Conservation (phyloP, 2,113 vertebrate genomes). For the Geothlypis trichas region DNA sequence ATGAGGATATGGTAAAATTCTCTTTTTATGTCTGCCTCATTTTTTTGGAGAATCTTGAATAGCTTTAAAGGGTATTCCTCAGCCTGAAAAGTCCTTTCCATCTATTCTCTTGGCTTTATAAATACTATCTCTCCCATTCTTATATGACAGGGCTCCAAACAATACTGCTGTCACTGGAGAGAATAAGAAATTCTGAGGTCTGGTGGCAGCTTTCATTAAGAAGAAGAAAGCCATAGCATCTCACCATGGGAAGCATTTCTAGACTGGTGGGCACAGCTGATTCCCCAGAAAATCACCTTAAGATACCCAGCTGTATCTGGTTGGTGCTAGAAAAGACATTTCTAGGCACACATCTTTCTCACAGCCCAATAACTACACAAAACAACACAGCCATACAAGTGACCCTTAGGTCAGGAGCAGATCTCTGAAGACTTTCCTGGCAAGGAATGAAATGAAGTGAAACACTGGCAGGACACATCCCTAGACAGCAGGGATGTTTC, state of each 20-base stretch:
- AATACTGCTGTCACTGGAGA: rapidly evolving
- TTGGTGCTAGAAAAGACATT: neutral
- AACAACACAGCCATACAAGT: neutral
- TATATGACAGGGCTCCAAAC: neutral
- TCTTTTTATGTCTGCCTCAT: neutral
- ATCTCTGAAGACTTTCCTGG: neutral
- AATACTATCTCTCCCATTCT: neutral
- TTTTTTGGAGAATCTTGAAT: neutral
- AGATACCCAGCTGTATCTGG: too few relatives aligned
- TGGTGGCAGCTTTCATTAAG: neutral
- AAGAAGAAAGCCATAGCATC: neutral
- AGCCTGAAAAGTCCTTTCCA: neutral
- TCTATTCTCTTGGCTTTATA: neutral
- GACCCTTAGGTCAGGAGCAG: neutral
- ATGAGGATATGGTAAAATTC: neutral
- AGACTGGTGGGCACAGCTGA: neutral
- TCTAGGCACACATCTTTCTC: neutral
- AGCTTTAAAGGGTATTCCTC: neutral
- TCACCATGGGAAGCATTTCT: neutral
- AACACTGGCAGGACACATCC: neutral
- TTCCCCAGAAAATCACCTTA: neutral
- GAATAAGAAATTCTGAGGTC: neutral
- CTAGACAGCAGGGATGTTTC: neutral
- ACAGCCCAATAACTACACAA: neutral
- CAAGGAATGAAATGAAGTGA: neutral